phyloP scores from a whole-genome alignment of 2,113 vertebrate genomes.

The Gopherus evgoodei region DNA sequence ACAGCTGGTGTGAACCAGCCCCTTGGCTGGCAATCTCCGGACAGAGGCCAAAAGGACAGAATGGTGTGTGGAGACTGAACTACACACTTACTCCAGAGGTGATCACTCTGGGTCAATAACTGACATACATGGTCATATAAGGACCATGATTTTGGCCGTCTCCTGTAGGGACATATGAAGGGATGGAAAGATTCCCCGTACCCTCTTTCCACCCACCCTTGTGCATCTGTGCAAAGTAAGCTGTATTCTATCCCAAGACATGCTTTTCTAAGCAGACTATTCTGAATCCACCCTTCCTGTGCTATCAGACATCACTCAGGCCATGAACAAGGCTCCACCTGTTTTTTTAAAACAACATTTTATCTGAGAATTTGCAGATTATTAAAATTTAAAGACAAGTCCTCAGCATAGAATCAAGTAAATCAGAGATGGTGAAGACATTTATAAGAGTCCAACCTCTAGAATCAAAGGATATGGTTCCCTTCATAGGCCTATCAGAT shows the following conservation, averaged over 20 bases:
- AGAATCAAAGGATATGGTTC: not conserved
- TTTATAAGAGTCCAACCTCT: not conserved
- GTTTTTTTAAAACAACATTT: not conserved
- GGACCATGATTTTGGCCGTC: accelerated
- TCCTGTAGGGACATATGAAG: not conserved
- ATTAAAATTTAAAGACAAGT: not conserved
- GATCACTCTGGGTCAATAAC: not conserved
- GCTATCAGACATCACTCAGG: not conserved
- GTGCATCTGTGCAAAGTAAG: not conserved
- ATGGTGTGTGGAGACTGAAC: not conserved
- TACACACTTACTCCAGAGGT: accelerated
- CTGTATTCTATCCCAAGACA: not conserved
- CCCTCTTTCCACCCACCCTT: not conserved
- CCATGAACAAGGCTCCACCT: not conserved
- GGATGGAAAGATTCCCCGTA: not conserved
- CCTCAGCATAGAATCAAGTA: not conserved
- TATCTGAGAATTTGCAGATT: not conserved
- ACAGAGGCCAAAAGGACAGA: not conserved
- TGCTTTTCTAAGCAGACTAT: not conserved
- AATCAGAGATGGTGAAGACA: too few relatives aligned
- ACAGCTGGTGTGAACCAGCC: not conserved
- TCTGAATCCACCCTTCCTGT: not conserved
- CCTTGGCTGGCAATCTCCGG: not conserved
- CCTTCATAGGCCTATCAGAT: not conserved
- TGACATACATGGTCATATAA: accelerated